Evolutionary conservation across 2,888 invertebrate genomes (phyloP).

Genomic region (Tinea trinotella): DNA sequence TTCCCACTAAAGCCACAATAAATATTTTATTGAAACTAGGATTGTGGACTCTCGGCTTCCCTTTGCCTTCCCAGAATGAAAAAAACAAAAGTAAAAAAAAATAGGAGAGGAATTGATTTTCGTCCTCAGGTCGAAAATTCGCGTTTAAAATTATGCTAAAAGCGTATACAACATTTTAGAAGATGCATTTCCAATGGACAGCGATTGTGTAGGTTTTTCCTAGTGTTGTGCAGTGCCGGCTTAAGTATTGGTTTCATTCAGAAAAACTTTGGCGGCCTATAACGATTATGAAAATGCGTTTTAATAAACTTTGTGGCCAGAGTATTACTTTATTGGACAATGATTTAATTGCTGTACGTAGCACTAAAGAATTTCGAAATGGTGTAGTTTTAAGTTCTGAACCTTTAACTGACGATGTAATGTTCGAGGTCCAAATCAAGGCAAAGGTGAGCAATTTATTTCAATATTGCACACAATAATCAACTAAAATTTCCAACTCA

Average conservation of each 20-base stretch:
- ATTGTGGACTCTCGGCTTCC: too few relatives aligned
- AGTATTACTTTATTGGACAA: constrained; percentile 87
- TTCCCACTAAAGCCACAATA: too few relatives aligned
- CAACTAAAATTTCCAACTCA: not conserved
- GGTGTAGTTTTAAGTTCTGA: constrained; percentile 89
- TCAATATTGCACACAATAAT: not conserved
- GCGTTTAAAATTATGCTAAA: too few relatives aligned
- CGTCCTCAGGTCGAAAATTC: too few relatives aligned
- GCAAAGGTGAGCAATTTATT: constrained; percentile 79
- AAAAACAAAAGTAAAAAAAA: too few relatives aligned
- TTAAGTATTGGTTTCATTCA: not conserved
- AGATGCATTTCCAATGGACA: too few relatives aligned
- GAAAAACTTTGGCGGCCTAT: not conserved
- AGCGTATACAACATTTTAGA: too few relatives aligned
- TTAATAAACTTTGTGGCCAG: constrained; percentile 87
- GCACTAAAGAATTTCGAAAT: constrained; percentile 87
- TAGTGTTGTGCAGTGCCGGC: too few relatives aligned
- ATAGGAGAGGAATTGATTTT: too few relatives aligned
- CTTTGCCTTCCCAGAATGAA: too few relatives aligned
- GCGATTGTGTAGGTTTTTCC: too few relatives aligned
- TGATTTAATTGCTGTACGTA: constrained; percentile 85
- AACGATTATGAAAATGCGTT: constrained; percentile 67
- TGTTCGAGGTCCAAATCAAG: constrained; percentile 91
- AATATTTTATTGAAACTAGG: too few relatives aligned
- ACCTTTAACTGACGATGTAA: constrained; percentile 83